These are phyloP conservation scores for Erythrolamprus reginae DNA, from an alignment of 2,113 vertebrate species.

Conservation along the genomic window DNA sequence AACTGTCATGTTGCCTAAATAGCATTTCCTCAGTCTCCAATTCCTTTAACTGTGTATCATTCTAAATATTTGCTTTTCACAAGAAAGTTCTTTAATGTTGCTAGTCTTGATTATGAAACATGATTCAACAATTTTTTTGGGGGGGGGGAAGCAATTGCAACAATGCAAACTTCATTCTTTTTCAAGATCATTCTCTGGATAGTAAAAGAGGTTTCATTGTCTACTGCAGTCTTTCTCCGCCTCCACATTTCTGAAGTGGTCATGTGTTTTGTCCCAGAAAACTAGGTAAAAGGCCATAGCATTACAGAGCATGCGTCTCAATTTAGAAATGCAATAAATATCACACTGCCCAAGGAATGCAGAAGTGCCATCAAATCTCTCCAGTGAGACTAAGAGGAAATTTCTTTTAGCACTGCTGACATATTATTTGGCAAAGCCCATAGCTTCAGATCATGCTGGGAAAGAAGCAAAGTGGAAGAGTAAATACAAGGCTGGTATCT, in stretches of 20 bases:
- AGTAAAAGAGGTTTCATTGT: not conserved
- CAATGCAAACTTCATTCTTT: not conserved
- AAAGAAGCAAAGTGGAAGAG: not conserved
- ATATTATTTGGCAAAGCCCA: not conserved
- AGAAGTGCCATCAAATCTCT: not conserved
- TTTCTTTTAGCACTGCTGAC: not conserved
- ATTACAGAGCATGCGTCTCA: not conserved
- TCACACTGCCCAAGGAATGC: not conserved
- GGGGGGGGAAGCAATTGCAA: not conserved
- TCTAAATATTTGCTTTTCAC: not conserved
- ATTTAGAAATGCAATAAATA: not conserved
- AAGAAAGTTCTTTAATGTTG: not conserved
- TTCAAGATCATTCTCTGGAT: not conserved
- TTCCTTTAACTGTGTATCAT: not conserved
- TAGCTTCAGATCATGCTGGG: not conserved
- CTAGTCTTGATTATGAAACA: not conserved
- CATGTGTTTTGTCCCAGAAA: conserved; percentile 6
- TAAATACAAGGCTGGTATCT: not conserved
- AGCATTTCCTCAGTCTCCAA: not conserved
- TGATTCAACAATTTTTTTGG: not conserved
- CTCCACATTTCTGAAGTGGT: conserved; percentile 27
- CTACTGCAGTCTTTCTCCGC: conserved; percentile 30
- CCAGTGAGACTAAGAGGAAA: accelerated
- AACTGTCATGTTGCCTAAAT: not conserved
- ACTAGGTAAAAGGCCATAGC: conserved; percentile 52